Evolutionary conservation across 1,140 invertebrate genomes (phyloP), one percentile per base, ranked within the genome.

Genomic region (Musca vetustissima): DNA sequence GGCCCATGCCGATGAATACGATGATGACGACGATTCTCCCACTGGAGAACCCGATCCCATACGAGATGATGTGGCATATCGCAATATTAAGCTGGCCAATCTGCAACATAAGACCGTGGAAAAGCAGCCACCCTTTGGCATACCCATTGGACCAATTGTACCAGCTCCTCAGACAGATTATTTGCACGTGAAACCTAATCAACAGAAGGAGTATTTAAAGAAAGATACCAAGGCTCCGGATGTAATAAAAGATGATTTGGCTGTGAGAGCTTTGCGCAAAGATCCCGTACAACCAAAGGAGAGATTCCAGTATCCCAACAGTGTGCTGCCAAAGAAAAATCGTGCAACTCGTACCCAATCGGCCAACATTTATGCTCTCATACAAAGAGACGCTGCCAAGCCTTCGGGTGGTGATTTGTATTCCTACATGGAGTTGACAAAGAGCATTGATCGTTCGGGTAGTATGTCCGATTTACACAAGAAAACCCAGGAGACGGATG

Each of bases 61-160:
- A 4, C 83, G 88, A 13, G 94, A 96, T 79, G 94, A 96, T 82
- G 88, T 95, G 0, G 89, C 92, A 4, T 94, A 90, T 78, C 85
- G 93, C 71, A 93, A 89, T 73, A 88, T 93, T 64, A 89, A 89
- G 74, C 88, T 91, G 76, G 89, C 90, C 1, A 93, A 92, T 73
- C 89, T 88, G 76, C 87, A 87, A 15, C 83, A 90, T 24, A 91
- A 89, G 76, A 86, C 92, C 1, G 73, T 87, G 0, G 92, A 95
- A 67, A 92, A 91, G 8, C 93, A 95, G 76, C 93, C 93, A 24
- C 93, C 92, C 1, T 96, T 96, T 81, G 94, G 94, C 15, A 95
- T 96, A 74, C 93, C 94, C 0, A 75, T 95, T 11, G 91, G 91
- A 6, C 93, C 92, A 9, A 87, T 94, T 6, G 86, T 91, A 0